Conservation (phyloP, 2,113 vertebrate genomes). For the Pedionomus torquatus region DNA sequence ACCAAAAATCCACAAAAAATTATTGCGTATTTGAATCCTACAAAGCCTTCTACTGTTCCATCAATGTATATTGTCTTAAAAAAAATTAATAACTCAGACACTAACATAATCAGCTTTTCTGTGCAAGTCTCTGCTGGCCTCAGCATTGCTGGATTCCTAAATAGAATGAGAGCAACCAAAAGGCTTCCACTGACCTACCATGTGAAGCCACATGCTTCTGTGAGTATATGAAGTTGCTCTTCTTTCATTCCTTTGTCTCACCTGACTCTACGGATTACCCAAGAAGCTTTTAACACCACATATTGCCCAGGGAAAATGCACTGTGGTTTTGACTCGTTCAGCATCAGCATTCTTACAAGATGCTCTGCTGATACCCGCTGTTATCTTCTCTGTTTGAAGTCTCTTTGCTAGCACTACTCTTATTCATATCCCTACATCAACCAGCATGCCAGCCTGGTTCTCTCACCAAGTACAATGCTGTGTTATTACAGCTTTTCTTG, state of each 20-base stretch:
- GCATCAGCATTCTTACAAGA: accelerated
- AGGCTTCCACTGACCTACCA: not conserved
- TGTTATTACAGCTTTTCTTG: not conserved
- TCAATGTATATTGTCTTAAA: accelerated
- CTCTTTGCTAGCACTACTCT: not conserved
- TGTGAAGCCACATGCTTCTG: accelerated
- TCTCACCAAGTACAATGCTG: not conserved
- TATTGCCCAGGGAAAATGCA: not conserved
- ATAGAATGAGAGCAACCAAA: not conserved
- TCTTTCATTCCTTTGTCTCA: not conserved
- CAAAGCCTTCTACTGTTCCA: not conserved
- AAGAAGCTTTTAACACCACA: not conserved
- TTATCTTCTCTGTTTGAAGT: not conserved
- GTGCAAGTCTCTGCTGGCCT: not conserved
- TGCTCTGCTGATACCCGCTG: not conserved
- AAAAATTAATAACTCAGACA: not conserved
- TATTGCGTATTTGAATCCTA: not conserved
- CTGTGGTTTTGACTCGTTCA: not conserved
- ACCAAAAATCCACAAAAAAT: not conserved
- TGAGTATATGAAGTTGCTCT: not conserved
- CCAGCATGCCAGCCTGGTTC: not conserved
- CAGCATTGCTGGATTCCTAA: not conserved
- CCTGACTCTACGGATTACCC: not conserved
- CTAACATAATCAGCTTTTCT: not conserved
- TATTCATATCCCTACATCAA: not conserved